Conservation (phyloP, 2,113 vertebrate genomes). For the cattle (Bos taurus) region DNA sequence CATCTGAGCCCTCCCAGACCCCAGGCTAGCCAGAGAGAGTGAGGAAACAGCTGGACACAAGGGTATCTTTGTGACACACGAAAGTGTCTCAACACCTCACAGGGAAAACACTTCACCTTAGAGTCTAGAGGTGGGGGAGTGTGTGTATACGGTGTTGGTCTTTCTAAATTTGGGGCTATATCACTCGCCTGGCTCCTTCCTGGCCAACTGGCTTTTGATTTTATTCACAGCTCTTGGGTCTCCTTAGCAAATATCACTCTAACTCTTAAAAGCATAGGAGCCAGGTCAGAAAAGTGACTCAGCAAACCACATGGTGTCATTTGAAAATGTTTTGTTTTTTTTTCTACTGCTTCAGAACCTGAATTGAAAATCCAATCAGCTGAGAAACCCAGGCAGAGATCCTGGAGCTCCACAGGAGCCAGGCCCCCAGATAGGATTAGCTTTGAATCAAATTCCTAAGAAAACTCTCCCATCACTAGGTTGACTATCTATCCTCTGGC, state of each 20-base stretch:
- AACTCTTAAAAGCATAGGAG: conserved; percentile 60
- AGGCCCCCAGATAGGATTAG: conserved; percentile 14
- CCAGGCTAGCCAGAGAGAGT: background rate
- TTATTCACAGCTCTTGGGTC: conserved; percentile 51
- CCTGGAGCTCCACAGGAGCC: background rate
- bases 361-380: conserved; percentile 39
- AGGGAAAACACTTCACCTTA: background rate
- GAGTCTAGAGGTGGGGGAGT: background rate
- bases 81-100: background rate
- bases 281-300: conserved; percentile 69
- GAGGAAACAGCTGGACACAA: background rate
- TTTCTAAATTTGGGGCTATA: background rate
- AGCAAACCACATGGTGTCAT: conserved; percentile 70
- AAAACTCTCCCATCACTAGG: background rate
- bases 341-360: conserved; percentile 15
- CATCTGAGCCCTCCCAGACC: background rate
- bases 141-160: background rate
- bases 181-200: background rate
- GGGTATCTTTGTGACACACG: background rate
- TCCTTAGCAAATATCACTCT: conserved; percentile 58
- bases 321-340: conserved; percentile 39
- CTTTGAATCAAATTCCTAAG: conserved; percentile 14
- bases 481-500: background rate
- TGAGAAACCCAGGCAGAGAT: conserved; percentile 40
- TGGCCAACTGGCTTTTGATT: conserved; percentile 44